Evolutionary conservation across 1,140 invertebrate genomes (phyloP), one percentile per base, ranked within the genome.

Genomic region (Sesamia nonagrioides): DNA sequence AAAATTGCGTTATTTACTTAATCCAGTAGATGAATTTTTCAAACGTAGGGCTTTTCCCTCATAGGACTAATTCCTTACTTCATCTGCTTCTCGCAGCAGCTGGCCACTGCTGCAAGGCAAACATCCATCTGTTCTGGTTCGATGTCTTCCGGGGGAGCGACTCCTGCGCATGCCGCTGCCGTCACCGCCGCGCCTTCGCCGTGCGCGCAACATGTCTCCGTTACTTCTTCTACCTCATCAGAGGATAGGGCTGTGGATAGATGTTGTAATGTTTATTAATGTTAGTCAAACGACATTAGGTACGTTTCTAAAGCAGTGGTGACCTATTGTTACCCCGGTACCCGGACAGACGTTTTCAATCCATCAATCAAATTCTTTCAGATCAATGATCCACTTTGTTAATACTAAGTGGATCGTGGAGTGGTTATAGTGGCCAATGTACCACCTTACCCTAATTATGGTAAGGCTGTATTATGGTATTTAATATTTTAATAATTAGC

Each of bases 191-290:
- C 79, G 1, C 72, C 68, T 63, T 92, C 84, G 5, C 86, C 92
- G 45, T 87, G 83, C 6, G 72, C 69, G 72, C 92, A 94, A 58
- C 92, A 94, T 71, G 82, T 81, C 8, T 93, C 91, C 40, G 80
- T 80, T 7, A 92, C 63, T 18, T 91, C 84, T 18, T 58, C 35
- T 42, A 79, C 77, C 66, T 86, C 86, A 50, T 83, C 79, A 15
- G 83, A 84, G 0, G 78, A 37, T 35, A 84, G 35, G 7, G 79
- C 80, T 82, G 80, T 3, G 11, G 56, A 27, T 6, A 66, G 27
- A 27, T 3, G 27, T 1, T 27, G 1, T 11, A 60, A 76, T 54
- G 27, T 58, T 33, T 27, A 11, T 9, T 9, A 9, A 2, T 21
- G 18, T 56, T 15, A 56, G 50, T 27, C 27, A 27, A 1, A 27